phyloP scores from a whole-genome alignment of 2,797 vertebrate genomes.

The Harpagifer antarcticus region DNA sequence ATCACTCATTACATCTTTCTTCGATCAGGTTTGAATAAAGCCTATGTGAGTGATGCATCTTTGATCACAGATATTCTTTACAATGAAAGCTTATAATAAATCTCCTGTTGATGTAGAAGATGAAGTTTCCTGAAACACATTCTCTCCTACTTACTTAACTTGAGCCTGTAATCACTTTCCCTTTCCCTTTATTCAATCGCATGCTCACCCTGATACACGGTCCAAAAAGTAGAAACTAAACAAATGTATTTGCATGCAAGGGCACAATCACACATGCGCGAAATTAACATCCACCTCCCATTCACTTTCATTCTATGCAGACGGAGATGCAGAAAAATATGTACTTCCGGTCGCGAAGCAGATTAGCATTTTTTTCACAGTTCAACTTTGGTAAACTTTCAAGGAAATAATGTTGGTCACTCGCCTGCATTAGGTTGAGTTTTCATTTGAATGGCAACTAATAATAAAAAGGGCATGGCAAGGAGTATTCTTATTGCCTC shows the following conservation, averaged over 20 bases:
- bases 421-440: too few species aligned
- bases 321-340: too few species aligned
- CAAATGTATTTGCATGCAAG: not conserved
- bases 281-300: too few species aligned
- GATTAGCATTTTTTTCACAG: too few species aligned
- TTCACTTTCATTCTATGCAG: too few species aligned
- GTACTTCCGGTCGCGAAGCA: too few species aligned
- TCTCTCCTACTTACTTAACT: constrained; percentile 11
- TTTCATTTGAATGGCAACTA: too few species aligned
- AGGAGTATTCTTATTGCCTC: not conserved
- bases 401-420: too few species aligned
- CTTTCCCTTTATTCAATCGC: not conserved
- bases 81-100: not conserved
- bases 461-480: not conserved
- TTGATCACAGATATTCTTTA: not conserved
- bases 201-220: not conserved
- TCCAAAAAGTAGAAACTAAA: not conserved
- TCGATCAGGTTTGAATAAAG: not conserved
- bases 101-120: not conserved
- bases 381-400: too few species aligned
- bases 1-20: not conserved
- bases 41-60: not conserved
- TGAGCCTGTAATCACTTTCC: not conserved
- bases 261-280: too few species aligned
- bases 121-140: constrained; percentile 6